Conservation (phyloP, 35 echinoderm and acorn worm genomes). For the Ophioderma brevispina region DNA sequence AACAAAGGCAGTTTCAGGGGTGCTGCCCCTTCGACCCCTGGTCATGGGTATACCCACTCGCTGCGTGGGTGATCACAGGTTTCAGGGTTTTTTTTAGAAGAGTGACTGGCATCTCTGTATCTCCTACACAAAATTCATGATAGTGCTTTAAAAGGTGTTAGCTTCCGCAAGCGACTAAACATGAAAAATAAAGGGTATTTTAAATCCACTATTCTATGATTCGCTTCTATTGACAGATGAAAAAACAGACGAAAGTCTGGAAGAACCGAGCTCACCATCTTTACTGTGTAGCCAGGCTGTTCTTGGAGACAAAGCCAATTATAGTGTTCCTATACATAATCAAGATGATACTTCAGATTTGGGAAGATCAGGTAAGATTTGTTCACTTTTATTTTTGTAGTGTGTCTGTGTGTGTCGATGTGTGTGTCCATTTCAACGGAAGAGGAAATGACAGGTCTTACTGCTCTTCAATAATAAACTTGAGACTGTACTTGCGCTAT, state of each 20-base stretch:
- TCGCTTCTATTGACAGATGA: background rate
- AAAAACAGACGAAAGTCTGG: background rate
- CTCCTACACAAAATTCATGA: background rate
- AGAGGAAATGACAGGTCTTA: too few species aligned
- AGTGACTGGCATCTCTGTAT: background rate
- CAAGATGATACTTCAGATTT: background rate
- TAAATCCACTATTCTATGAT: background rate
- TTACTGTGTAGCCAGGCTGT: background rate
- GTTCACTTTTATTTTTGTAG: too few species aligned
- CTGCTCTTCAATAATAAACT: too few species aligned
- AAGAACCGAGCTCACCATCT: background rate
- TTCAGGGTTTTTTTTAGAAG: too few species aligned
- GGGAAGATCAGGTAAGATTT: background rate
- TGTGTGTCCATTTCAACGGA: too few species aligned
- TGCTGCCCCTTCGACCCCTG: too few species aligned
- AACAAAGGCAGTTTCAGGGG: too few species aligned
- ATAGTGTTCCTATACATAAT: background rate
- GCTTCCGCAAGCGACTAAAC: background rate
- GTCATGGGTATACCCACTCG: too few species aligned
- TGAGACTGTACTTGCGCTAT: too few species aligned
- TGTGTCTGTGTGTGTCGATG: too few species aligned
- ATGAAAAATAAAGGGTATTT: background rate
- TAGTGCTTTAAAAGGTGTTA: background rate
- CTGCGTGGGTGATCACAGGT: too few species aligned
- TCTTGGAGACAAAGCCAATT: background rate